Evolutionary conservation across 2,888 invertebrate genomes (phyloP).

Genomic region (Neelides folsomi): DNA sequence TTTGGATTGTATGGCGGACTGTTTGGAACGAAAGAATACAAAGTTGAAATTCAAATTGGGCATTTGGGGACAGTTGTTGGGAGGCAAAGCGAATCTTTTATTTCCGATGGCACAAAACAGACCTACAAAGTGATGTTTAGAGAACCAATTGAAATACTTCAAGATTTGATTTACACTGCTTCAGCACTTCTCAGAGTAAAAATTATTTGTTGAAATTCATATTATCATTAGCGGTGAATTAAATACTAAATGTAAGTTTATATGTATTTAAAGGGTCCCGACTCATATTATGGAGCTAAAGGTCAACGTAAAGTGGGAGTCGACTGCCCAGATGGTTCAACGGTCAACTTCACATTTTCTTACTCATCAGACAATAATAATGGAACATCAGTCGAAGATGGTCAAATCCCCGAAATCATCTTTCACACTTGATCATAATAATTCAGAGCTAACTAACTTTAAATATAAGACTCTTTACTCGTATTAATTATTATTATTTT

Average conservation of each 20-base stretch:
- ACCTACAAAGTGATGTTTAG: conserved; percentile 70
- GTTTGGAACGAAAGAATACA: conserved; percentile 62
- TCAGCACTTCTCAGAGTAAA: conserved; percentile 60
- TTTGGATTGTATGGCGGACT: conserved; percentile 73
- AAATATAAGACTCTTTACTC: too few species aligned
- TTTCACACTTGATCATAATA: conserved; percentile 48
- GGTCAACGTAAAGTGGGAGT: conserved; percentile 62
- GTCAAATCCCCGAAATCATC: conserved; percentile 73
- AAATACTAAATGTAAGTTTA: too few species aligned
- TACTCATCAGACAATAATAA: conserved; percentile 77
- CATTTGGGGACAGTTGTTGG: conserved; percentile 61
- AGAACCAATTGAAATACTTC: conserved; percentile 66
- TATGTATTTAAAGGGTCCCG: conserved; percentile 52
- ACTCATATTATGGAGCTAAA: conserved; percentile 71
- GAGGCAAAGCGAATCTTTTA: conserved; percentile 59
- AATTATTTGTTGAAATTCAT: background rate
- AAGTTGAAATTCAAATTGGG: conserved; percentile 61
- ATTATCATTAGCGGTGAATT: background rate
- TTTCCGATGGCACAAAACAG: conserved; percentile 62
- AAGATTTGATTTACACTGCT: conserved; percentile 65
- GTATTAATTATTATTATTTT: too few species aligned
- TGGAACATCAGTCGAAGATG: conserved; percentile 72
- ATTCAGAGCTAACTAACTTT: too few species aligned
- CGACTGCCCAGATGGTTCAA: conserved; percentile 57
- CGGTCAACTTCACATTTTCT: conserved; percentile 66